phyloP scores from a whole-genome alignment of 2,797 vertebrate genomes.

The Furcifer pardalis region DNA sequence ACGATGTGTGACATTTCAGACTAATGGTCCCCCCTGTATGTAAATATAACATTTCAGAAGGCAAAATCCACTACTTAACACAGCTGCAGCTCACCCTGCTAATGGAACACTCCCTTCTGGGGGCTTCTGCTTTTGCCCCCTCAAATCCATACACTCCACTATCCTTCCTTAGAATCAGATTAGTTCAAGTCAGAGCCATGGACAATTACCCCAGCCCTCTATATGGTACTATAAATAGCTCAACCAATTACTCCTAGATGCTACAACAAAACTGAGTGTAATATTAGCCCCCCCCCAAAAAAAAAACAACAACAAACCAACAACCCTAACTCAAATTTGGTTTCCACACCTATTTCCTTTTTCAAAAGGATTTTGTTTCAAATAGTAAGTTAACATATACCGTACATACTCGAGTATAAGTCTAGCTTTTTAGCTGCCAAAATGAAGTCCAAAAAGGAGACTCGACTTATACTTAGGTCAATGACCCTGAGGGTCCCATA shows the following conservation, averaged over 20 bases:
- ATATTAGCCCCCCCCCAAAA: not conserved
- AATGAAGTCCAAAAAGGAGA: too few species aligned
- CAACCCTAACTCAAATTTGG: slow-evolving; percentile 32
- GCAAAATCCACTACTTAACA: too few species aligned
- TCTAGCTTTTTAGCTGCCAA: too few species aligned
- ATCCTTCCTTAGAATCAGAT: not conserved
- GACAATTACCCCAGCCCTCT: not conserved
- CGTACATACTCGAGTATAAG: too few species aligned
- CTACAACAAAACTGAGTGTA: slow-evolving; percentile 28
- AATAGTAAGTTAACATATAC: slow-evolving; percentile 29
- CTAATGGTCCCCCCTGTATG: too few species aligned
- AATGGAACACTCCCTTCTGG: not conserved
- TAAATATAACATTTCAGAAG: too few species aligned
- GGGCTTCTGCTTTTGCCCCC: not conserved
- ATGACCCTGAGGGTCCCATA: too few species aligned
- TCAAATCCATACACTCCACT: too few species aligned
- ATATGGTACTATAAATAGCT: not conserved
- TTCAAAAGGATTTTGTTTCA: slow-evolving; percentile 42
- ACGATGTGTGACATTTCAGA: too few species aligned
- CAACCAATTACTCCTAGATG: not conserved
- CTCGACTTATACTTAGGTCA: too few species aligned
- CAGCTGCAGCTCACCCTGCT: too few species aligned
- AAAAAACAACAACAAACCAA: slow-evolving; percentile 26
- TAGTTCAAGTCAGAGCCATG: too few species aligned
- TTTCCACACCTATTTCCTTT: slow-evolving; percentile 40